Conservation (phyloP, 2,888 invertebrate species). For the Drosophila incognita region DNA sequence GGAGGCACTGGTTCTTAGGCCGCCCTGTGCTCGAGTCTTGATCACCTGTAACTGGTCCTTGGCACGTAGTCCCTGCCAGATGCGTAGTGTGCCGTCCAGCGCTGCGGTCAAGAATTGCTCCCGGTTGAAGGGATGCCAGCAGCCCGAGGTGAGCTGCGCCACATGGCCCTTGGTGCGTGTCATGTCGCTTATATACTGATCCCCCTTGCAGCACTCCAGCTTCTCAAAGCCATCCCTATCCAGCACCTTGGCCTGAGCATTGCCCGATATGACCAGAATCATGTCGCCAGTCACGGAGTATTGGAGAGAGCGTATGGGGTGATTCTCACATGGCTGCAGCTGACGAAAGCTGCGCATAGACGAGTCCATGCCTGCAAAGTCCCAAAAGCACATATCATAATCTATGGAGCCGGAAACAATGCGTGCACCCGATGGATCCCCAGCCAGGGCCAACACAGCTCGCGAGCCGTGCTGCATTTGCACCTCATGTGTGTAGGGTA, state of each 20-base stretch:
- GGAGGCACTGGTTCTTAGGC: slow-evolving; percentile 93
- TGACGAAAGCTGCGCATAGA: slow-evolving; percentile 95
- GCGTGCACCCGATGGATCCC: slow-evolving; percentile 97
- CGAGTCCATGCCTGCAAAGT: slow-evolving; percentile 99
- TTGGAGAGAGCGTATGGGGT: slow-evolving; percentile 93
- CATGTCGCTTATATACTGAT: slow-evolving; percentile 98
- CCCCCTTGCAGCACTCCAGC: slow-evolving; percentile 96
- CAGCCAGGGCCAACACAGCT: slow-evolving; percentile 94
- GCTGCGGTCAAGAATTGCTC: slow-evolving; percentile 98
- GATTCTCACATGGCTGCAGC: slow-evolving; percentile 97
- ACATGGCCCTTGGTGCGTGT: slow-evolving; percentile 97
- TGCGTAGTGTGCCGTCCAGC: slow-evolving; percentile 95
- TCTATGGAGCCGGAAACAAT: slow-evolving; percentile 95
- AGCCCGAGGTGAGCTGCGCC: slow-evolving; percentile 94
- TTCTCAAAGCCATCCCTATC: slow-evolving; percentile 97
- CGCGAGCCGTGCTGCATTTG: slow-evolving; percentile 95
- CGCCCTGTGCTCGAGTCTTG: slow-evolving; percentile 94
- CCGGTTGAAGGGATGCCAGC: slow-evolving; percentile 96
- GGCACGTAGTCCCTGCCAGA: slow-evolving; percentile 94
- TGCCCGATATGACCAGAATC: slow-evolving; percentile 95
- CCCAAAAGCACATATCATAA: slow-evolving; percentile 98
- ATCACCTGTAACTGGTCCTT: slow-evolving; percentile 93
- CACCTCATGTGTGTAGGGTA: slow-evolving; percentile 92
- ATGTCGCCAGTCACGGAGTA: slow-evolving; percentile 98
- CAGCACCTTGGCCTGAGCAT: slow-evolving; percentile 96